Evolutionary conservation across 2,888 invertebrate genomes (phyloP).

Genomic region (Ennomos quercinarius): DNA sequence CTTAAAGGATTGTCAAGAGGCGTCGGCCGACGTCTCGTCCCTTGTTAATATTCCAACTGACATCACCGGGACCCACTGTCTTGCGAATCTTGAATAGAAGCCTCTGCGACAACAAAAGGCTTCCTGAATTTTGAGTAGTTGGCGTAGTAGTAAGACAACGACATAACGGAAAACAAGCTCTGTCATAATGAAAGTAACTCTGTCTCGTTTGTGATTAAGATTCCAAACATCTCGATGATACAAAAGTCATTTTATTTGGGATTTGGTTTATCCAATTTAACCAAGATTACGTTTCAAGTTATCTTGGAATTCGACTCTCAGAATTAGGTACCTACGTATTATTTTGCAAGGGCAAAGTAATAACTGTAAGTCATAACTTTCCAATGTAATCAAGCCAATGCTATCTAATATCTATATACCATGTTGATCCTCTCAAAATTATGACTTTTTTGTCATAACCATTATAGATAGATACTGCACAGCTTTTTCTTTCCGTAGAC

Average conservation of each 20-base stretch:
- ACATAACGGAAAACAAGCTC: slow-evolving; percentile 50
- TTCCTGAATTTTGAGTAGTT: slow-evolving; percentile 74
- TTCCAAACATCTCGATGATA: slow-evolving; percentile 42
- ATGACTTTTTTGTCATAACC: too few relatives aligned
- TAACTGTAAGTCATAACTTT: too few relatives aligned
- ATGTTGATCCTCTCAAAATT: too few relatives aligned
- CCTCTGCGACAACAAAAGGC: slow-evolving; percentile 68
- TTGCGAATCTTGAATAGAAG: slow-evolving; percentile 73
- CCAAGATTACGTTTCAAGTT: slow-evolving; percentile 30
- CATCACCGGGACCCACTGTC: slow-evolving; percentile 67
- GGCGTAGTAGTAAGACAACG: slow-evolving; percentile 60
- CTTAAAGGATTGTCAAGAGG: slow-evolving; percentile 65
- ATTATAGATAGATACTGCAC: too few relatives aligned
- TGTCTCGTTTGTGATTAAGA: slow-evolving; percentile 58
- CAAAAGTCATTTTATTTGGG: slow-evolving; percentile 45
- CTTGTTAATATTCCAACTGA: slow-evolving; percentile 76
- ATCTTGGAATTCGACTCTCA: slow-evolving; percentile 23
- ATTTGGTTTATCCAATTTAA: slow-evolving; percentile 40
- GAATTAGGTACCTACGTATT: too few relatives aligned
- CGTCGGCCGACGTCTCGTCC: slow-evolving; percentile 58
- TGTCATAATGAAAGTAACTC: slow-evolving; percentile 55
- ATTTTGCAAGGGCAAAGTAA: too few relatives aligned
- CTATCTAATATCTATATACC: too few relatives aligned
- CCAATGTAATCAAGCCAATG: too few relatives aligned
- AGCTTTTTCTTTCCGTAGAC: too few relatives aligned